Evolutionary conservation across 2,797 vertebrate genomes (phyloP).

Genomic region (Vultur gryphus): DNA sequence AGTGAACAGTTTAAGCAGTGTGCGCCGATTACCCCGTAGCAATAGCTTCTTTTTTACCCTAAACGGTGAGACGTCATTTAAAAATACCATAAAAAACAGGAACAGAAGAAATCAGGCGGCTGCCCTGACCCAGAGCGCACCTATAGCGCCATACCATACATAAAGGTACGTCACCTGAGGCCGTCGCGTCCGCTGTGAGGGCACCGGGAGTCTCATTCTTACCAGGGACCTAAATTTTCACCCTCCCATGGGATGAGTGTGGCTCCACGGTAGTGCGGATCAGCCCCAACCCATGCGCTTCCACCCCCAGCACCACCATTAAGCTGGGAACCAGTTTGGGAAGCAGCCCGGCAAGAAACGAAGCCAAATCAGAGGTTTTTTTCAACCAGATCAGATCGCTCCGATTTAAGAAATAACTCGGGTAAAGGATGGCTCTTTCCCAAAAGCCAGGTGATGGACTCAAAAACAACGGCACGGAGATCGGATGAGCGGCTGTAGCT

Average conservation of each 20-base stretch:
- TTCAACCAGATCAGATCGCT: not conserved
- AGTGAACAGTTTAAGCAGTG: not conserved
- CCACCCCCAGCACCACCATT: not conserved
- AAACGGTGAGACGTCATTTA: rapidly evolving
- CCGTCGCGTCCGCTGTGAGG: rapidly evolving
- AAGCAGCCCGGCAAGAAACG: not conserved
- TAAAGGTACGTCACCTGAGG: not conserved
- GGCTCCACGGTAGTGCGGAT: not conserved
- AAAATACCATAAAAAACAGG: not conserved
- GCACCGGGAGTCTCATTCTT: rapidly evolving
- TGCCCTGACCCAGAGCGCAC: not conserved
- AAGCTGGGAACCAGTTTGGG: not conserved
- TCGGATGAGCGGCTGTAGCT: rapidly evolving
- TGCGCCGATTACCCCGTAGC: rapidly evolving
- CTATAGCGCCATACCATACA: rapidly evolving
- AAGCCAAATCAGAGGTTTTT: not conserved
- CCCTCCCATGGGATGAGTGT: rapidly evolving
- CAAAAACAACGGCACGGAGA: rapidly evolving
- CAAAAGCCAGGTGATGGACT: rapidly evolving
- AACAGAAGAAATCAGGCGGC: not conserved
- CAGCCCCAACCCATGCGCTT: rapidly evolving
- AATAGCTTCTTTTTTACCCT: not conserved
- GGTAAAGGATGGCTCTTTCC: not conserved
- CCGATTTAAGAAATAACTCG: not conserved
- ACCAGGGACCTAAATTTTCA: not conserved